A percentile compares a stretch with the other conserved stretches of the same genome.
Conservation (phyloP, 92 coral and sea anemone species). For the Virgularia gustaviana region DNA sequence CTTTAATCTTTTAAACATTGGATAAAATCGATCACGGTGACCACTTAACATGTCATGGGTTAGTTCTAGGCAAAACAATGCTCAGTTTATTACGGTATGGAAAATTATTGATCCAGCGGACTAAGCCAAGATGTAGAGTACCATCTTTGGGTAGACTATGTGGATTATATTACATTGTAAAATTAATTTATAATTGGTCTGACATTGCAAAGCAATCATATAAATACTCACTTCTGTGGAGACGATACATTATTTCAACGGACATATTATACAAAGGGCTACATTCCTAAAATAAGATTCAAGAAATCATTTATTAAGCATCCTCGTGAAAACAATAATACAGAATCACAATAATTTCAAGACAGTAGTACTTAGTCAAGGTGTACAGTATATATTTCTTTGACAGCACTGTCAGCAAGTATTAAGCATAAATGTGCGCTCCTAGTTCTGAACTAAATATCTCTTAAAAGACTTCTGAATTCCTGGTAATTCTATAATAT, state of each 20-base stretch:
- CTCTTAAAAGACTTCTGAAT: background rate
- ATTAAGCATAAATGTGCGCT: background rate
- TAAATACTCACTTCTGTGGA: slow-evolving; percentile 88
- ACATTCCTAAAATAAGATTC: slow-evolving; percentile 78
- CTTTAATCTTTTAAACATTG: slow-evolving; percentile 57
- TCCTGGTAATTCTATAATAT: no score
- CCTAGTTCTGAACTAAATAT: background rate
- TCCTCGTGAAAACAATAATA: no score
- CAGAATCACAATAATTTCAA: background rate
- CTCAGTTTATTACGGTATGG: background rate
- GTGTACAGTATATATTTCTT: background rate
- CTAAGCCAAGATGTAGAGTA: background rate
- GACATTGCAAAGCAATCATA: no score
- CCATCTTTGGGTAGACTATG: no score
- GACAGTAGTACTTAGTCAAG: background rate
- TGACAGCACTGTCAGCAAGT: background rate
- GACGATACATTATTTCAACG: slow-evolving; percentile 83
- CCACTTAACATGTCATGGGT: slow-evolving; percentile 77
- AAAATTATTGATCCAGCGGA: no score
- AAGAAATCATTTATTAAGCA: no score
- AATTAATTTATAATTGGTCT: no score
- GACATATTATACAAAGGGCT: slow-evolving; percentile 80
- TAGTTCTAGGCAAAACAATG: slow-evolving; percentile 63
- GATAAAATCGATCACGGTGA: slow-evolving; percentile 81
- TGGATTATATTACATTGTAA: no score